phyloP scores from a whole-genome alignment of 2,888 invertebrate genomes.

The Tenthredo scrophulariae region DNA sequence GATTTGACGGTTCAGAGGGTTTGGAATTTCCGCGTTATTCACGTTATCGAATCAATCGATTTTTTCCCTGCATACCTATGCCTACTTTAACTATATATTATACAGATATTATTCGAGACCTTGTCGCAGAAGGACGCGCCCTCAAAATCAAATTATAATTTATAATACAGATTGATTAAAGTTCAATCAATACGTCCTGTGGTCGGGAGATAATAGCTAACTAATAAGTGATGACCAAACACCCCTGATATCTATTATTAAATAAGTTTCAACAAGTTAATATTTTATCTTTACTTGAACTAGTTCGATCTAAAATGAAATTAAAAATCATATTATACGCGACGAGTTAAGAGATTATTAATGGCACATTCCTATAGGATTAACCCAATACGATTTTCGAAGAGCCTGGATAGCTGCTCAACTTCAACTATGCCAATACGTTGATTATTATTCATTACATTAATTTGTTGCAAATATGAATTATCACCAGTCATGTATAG shows the following conservation, averaged over 20 bases:
- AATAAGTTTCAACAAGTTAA: not conserved
- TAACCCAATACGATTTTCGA: not conserved
- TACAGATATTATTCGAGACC: not conserved
- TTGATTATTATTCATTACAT: not conserved
- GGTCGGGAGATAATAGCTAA: not conserved
- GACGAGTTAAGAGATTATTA: not conserved
- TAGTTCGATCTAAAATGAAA: not conserved
- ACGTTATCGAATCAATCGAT: not conserved
- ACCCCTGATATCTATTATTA: not conserved
- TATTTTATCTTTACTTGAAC: not conserved
- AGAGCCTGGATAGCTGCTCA: not conserved
- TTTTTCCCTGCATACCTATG: too few species aligned
- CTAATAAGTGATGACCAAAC: not conserved
- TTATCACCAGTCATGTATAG: not conserved
- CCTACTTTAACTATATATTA: not conserved
- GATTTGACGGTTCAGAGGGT: conserved; percentile 8
- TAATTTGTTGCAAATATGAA: not conserved
- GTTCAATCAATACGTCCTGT: not conserved
- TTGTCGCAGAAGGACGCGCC: not conserved
- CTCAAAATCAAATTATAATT: not conserved
- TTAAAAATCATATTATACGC: not conserved
- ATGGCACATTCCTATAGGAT: not conserved
- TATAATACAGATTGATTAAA: conserved; percentile 5
- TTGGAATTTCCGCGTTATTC: conserved; percentile 26
- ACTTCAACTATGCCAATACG: not conserved